Evolutionary conservation across 2,888 invertebrate genomes (phyloP), one percentile per base, ranked within the genome.

Genomic region (Pherbina coryleti): DNA sequence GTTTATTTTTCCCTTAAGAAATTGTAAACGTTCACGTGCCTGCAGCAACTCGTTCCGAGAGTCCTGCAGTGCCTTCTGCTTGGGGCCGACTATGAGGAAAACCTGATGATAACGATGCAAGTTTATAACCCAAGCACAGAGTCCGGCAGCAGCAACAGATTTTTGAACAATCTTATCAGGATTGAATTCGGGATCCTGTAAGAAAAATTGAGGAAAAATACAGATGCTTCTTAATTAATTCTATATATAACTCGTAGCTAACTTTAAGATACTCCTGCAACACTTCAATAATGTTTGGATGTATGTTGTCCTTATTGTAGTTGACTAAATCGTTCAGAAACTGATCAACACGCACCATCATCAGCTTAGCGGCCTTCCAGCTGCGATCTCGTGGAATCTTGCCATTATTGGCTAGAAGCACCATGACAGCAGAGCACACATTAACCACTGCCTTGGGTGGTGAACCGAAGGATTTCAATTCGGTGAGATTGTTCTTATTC

Each of bases 61-160:
- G 81, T 94, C 94, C 64, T 94, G 94, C 51, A 98, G 91, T 0
- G 98, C 98, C 81, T 93, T 92, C 85, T 98, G 92, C 86, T 98
- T 97, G 57, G 98, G 98, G 84, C 97, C 97, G 0, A 98, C 98
- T 66, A 97, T 95, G 77, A 96, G 95, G 90, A 95, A 97, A 60
- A 98, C 96, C 81, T 96, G 95, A 90, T 96, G 95, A 91, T 96
- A 98, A 85, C 93, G 95, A 87, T 96, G 92, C 82, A 98, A 95
- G 90, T 98, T 98, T 82, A 97, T 94, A 5, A 97, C 97, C 97
- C 98, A 98, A 11, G 97, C 94, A 87, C 98, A 98, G 2, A 98
- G 91, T 3, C 98, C 97, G 70, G 97, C 96, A 25, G 98, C 98
- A 17, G 98, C 98, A 62, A 93, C 92, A 0, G 98, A 98, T 90